Evolutionary conservation across 2,888 invertebrate species (phyloP).

Genomic region (Leptinotarsa haldemani): DNA sequence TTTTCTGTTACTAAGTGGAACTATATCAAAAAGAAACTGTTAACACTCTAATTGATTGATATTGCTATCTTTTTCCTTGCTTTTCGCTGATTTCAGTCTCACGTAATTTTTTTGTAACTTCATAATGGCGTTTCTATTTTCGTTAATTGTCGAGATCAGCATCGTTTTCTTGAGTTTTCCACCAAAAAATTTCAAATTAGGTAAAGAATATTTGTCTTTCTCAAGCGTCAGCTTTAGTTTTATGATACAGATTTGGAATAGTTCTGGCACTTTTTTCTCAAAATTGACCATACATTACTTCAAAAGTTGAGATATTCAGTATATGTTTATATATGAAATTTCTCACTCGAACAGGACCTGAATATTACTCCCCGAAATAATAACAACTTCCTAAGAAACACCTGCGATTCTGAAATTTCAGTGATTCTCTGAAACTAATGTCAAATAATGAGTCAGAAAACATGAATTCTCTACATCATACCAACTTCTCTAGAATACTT

Average conservation of each 20-base stretch:
- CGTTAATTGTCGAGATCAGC: conserved; percentile 77
- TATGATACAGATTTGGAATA: conserved; percentile 48
- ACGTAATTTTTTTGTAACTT: conserved; percentile 38
- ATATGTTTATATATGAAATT: no score
- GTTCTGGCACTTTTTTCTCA: conserved; percentile 31
- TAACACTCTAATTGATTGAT: conserved; percentile 53
- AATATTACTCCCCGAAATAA: no score
- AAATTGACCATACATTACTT: no score
- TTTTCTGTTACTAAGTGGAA: conserved; percentile 42
- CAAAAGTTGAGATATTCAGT: no score
- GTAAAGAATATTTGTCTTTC: conserved; percentile 71
- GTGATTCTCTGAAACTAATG: no score
- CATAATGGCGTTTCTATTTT: conserved; percentile 55
- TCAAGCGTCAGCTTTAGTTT: conserved; percentile 58
- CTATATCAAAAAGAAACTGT: conserved; percentile 55
- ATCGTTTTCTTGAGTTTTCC: conserved; percentile 77
- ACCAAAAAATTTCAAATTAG: conserved; percentile 76
- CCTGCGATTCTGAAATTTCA: no score
- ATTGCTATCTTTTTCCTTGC: conserved; percentile 32
- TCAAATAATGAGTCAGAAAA: no score
- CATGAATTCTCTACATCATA: no score
- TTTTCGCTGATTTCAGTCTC: conserved; percentile 32
- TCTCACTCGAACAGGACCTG: no score
- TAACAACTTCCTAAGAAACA: no score
- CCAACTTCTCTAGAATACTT: no score